Evolutionary conservation across 37 sponge, comb jelly and placozoan genomes (phyloP).

Genomic region (Cliona cf. orientalis): DNA sequence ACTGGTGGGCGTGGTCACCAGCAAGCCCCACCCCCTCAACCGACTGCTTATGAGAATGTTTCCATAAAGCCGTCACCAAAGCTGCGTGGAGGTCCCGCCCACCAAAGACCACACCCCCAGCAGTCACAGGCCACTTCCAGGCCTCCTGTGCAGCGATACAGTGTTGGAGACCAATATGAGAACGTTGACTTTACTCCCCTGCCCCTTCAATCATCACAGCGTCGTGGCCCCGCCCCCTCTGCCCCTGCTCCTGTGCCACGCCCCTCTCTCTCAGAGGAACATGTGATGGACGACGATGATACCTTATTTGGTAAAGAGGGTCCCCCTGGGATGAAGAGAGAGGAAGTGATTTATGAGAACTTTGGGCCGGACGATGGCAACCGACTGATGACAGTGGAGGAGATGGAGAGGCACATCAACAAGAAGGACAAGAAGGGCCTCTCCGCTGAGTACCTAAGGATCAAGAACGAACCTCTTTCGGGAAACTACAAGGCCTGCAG

Average conservation of each 20-base stretch:
- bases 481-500: constrained; percentile 49
- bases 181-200: not conserved
- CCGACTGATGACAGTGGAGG: constrained; percentile 42
- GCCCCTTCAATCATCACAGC: constrained; percentile 3
- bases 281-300: constrained; percentile 15
- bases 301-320: constrained; percentile 13
- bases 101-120: not conserved
- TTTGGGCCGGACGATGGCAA: constrained; percentile 58
- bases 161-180: not conserved
- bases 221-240: not conserved
- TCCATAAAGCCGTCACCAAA: not conserved
- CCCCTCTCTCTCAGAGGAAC: too few species aligned
- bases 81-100: not conserved
- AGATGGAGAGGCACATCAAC: constrained; percentile 59
- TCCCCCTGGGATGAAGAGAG: constrained; percentile 10
- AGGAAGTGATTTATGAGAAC: constrained; percentile 66
- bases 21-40: not conserved
- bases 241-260: constrained; percentile 11
- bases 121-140: not conserved
- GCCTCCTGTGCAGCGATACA: not conserved
- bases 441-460: constrained; percentile 52
- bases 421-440: constrained; percentile 59
- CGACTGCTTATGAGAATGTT: constrained; percentile 10
- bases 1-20: not conserved
- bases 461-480: constrained; percentile 50